A percentile compares a stretch with the other conserved stretches of the same genome.
Conservation (phyloP, 2,113 vertebrate species). For the Ranitomeya variabilis region DNA sequence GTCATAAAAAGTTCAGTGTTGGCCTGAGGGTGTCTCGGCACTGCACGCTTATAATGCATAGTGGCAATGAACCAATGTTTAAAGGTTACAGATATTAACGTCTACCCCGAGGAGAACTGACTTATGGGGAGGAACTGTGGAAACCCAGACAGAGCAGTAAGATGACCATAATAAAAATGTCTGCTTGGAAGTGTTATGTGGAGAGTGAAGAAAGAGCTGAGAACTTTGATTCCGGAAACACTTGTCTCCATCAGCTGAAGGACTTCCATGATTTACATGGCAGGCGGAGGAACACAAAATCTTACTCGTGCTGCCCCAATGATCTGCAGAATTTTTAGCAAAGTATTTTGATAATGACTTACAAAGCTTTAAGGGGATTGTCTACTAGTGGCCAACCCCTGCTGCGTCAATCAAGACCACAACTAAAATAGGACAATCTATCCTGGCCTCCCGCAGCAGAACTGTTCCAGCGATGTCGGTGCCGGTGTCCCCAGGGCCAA, state of each 20-base stretch:
- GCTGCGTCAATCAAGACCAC: no score
- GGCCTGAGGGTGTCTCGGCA: neutral
- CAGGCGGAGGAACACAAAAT: neutral
- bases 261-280: neutral
- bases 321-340: neutral
- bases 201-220: neutral
- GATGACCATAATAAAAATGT: neutral
- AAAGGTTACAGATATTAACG: conserved; percentile 24
- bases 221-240: neutral
- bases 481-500: no score
- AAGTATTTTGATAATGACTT: neutral
- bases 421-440: no score
- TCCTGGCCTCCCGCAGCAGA: no score
- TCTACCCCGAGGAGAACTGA: neutral
- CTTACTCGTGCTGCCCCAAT: neutral
- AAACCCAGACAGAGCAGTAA: neutral
- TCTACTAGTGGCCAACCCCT: no score
- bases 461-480: no score
- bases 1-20: conserved; percentile 10
- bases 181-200: neutral
- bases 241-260: neutral
- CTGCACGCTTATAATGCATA: neutral
- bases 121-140: neutral
- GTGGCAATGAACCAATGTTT: neutral
- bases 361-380: no score